phyloP scores from a whole-genome alignment of 2,797 vertebrate genomes.

The Lacerta agilis region DNA sequence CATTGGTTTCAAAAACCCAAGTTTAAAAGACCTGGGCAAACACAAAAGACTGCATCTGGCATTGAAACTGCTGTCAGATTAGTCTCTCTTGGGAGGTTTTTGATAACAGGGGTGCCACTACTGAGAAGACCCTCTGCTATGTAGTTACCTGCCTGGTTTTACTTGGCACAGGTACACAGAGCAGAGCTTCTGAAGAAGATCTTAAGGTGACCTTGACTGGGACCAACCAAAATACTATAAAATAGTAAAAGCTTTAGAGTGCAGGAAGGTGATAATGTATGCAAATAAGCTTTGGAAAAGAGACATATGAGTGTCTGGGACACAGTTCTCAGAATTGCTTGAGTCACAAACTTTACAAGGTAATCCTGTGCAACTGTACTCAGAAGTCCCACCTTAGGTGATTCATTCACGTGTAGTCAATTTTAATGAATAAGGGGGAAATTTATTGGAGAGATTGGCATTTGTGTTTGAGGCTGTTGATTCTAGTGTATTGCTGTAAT shows the following conservation, averaged over 20 bases:
- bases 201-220: too few species aligned
- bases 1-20: too few species aligned
- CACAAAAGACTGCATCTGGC: too few species aligned
- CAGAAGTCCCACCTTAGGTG: neutral
- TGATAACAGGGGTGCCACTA: too few species aligned
- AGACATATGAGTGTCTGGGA: neutral
- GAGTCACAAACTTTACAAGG: neutral
- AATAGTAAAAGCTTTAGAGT: too few species aligned
- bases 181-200: too few species aligned
- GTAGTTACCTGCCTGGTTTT: too few species aligned
- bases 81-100: too few species aligned
- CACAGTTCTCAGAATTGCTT: neutral
- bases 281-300: neutral
- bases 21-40: too few species aligned
- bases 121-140: too few species aligned
- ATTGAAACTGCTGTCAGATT: too few species aligned
- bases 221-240: neutral
- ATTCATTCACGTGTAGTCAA: neutral
- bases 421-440: neutral
- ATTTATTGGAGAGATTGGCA: neutral
- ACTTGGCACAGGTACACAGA: too few species aligned
- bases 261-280: neutral
- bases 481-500: neutral
- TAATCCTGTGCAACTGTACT: neutral
- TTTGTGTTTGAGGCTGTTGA: neutral